Percentiles rank a stretch among this genome's conserved stretches.
These are phyloP conservation scores for Amphiprion percula DNA, from an alignment of 2,113 vertebrate species.

Conservation along the genomic window DNA sequence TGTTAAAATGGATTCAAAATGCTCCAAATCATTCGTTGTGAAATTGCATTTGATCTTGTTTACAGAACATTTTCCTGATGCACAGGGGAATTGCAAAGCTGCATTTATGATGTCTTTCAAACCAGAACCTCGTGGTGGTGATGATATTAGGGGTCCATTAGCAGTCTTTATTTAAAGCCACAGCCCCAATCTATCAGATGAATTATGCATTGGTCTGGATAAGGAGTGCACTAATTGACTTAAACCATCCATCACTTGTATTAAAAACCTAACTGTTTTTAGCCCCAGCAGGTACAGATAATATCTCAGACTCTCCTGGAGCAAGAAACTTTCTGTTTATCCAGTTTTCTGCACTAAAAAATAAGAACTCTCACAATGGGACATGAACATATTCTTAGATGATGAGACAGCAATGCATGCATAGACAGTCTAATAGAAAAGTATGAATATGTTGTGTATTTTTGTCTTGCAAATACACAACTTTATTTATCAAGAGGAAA, in stretches of 20 bases:
- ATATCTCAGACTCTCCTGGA: conserved; percentile 22
- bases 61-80: conserved; percentile 36
- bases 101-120: conserved; percentile 46
- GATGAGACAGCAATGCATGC: conserved; percentile 6
- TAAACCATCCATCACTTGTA: conserved; percentile 74
- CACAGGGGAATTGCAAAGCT: conserved; percentile 16
- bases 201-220: conserved; percentile 84
- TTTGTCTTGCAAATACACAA: conserved; percentile 7
- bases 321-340: not conserved
- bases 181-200: conserved; percentile 78
- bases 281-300: conserved; percentile 59
- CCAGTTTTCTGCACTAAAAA: not conserved
- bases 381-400: rapidly evolving
- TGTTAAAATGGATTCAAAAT: conserved; percentile 12
- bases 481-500: conserved; percentile 7
- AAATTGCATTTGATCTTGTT: conserved; percentile 38
- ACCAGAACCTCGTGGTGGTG: conserved; percentile 41
- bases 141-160: conserved; percentile 79
- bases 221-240: conserved; percentile 74
- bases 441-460: not conserved
- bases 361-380: not conserved
- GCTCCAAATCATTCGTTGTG: not conserved
- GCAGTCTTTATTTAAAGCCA: conserved; percentile 78
- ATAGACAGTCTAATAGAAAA: conserved; percentile 6
- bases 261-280: conserved; percentile 65